A percentile compares a stretch with the other conserved stretches of the same genome.
Conservation (phyloP, 2,113 vertebrate genomes). For the Laticauda laticaudata region DNA sequence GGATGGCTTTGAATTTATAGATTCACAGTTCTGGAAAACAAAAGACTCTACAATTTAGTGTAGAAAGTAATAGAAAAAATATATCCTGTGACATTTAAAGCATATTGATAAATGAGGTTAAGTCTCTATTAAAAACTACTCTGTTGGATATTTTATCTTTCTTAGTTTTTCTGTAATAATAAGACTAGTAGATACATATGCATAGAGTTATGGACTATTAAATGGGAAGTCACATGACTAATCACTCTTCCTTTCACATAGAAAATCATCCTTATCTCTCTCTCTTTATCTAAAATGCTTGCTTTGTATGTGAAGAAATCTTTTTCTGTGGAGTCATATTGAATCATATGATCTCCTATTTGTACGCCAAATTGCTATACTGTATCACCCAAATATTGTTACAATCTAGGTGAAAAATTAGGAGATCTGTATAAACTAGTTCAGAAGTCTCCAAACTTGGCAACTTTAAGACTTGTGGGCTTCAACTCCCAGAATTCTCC, state of each 20-base stretch:
- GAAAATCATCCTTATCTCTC: neutral
- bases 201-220: neutral
- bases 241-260: neutral
- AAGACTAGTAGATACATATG: neutral
- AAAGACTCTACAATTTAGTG: neutral
- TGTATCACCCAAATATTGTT: neutral
- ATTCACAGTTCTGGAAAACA: neutral
- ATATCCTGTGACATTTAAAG: neutral
- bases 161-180: neutral
- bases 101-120: neutral
- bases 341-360: neutral
- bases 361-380: neutral
- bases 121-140: neutral
- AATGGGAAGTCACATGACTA: neutral
- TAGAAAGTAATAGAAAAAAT: neutral
- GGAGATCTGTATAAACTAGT: neutral
- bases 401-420: neutral
- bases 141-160: neutral
- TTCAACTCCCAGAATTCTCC: no score
- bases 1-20: neutral
- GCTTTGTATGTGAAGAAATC: neutral
- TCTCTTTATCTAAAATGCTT: neutral
- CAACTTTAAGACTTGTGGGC: no score
- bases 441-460: no score
- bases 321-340: neutral